Conservation (phyloP, 2,888 invertebrate genomes). For the Polyommatus iphigenia region DNA sequence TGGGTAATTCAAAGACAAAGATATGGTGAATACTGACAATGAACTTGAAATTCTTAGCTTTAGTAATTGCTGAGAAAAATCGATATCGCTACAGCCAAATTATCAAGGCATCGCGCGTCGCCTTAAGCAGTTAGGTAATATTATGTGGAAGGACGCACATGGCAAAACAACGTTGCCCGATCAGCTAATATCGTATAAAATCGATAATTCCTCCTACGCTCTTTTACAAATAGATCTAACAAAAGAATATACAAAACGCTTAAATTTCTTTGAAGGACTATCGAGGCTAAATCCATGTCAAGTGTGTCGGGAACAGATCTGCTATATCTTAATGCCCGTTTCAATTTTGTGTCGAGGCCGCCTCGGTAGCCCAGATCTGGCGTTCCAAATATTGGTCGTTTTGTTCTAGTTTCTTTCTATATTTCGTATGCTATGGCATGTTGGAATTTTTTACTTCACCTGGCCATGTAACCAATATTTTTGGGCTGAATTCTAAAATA, state of each 20-base stretch:
- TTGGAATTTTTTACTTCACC: conserved; percentile 2
- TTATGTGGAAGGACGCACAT: no score
- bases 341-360: conserved; percentile 21
- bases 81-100: no score
- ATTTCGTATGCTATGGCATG: neutral
- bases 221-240: neutral
- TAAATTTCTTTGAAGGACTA: neutral
- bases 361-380: conserved; percentile 19
- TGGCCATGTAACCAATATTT: neutral
- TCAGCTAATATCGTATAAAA: neutral
- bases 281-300: conserved; percentile 17
- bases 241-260: neutral
- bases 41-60: no score
- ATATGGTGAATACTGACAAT: no score
- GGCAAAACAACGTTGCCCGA: no score
- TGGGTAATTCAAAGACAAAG: no score
- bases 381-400: conserved; percentile 15
- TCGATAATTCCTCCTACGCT: neutral
- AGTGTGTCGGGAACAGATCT: conserved; percentile 14
- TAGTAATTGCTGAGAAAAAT: no score
- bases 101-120: no score
- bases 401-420: conserved; percentile 2
- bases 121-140: no score
- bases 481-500: neutral
- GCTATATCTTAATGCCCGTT: conserved; percentile 11